Percentiles rank a stretch among this genome's conserved stretches.
phyloP scores from a whole-genome alignment of 2,888 invertebrate species.

The Caenorhabditis angaria region DNA sequence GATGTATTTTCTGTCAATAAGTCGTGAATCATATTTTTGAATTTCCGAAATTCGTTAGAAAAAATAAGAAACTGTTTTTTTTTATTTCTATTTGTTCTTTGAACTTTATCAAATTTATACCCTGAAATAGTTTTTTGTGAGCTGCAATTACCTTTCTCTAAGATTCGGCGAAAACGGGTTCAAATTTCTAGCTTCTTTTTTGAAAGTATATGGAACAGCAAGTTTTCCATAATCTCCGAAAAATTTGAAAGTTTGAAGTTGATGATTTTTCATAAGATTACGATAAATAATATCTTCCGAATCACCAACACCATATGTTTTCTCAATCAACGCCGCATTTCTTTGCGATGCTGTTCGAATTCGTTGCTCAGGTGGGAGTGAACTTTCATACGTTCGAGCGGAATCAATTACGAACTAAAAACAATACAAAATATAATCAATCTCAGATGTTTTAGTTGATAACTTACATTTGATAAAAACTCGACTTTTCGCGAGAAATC shows the following conservation, averaged over 20 bases:
- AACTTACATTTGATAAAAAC: constrained; percentile 57
- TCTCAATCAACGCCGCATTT: constrained; percentile 14
- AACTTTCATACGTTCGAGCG: constrained; percentile 43
- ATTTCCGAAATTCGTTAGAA: no score
- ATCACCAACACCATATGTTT: not conserved
- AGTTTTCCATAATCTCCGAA: constrained; percentile 65
- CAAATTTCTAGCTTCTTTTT: constrained; percentile 68
- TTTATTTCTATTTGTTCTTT: constrained; percentile 4
- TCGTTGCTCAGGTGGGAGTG: constrained; percentile 64
- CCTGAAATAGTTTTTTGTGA: no score
- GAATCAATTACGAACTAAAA: constrained; percentile 44
- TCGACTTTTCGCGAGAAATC: constrained; percentile 67
- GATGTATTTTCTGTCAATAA: no score
- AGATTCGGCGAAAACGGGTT: constrained; percentile 69
- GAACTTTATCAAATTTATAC: not conserved
- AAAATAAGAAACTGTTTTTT: no score
- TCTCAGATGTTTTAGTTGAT: no score
- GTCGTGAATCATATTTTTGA: no score
- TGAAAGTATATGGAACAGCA: constrained; percentile 63
- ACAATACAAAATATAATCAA: not conserved
- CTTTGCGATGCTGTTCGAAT: constrained; percentile 57
- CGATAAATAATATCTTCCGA: constrained; percentile 32
- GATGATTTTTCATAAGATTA: constrained; percentile 32
- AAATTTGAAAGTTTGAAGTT: constrained; percentile 50
- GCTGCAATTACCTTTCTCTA: constrained; percentile 64